Evolutionary conservation across 1,140 invertebrate species (phyloP).

Genomic region (Streblospio benedicti): DNA sequence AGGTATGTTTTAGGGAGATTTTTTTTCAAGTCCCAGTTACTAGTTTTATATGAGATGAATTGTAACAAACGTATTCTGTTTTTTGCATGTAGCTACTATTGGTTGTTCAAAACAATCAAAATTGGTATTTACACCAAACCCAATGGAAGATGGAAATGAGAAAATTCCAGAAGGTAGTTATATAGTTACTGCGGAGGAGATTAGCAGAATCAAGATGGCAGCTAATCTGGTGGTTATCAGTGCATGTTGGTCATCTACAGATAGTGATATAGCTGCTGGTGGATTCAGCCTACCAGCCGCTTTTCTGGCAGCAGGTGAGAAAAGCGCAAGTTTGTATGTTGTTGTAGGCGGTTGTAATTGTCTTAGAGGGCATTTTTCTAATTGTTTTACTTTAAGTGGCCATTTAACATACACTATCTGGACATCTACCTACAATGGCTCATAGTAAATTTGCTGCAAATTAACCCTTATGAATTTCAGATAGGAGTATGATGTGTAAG

Average conservation of each 20-base stretch:
- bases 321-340: too few relatives aligned
- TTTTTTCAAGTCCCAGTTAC: too few relatives aligned
- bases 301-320: conserved; percentile 37
- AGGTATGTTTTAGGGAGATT: conserved; percentile 20
- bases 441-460: too few relatives aligned
- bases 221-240: conserved; percentile 37
- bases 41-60: too few relatives aligned
- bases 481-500: too few relatives aligned
- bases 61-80: not conserved
- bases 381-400: too few relatives aligned
- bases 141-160: not conserved
- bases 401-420: too few relatives aligned
- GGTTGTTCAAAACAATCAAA: conserved; percentile 34
- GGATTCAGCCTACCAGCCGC: conserved; percentile 28
- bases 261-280: conserved; percentile 17
- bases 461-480: too few relatives aligned
- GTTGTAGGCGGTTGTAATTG: too few relatives aligned
- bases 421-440: too few relatives aligned
- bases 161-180: conserved; percentile 23
- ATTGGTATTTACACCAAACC: conserved; percentile 30
- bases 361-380: too few relatives aligned
- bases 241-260: conserved; percentile 25
- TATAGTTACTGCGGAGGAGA: conserved; percentile 32
- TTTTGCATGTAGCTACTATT: conserved; percentile 28
- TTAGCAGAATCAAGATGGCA: conserved; percentile 25